Evolutionary conservation across 2,797 vertebrate genomes (phyloP).

Genomic region (Iguana delicatissima): DNA sequence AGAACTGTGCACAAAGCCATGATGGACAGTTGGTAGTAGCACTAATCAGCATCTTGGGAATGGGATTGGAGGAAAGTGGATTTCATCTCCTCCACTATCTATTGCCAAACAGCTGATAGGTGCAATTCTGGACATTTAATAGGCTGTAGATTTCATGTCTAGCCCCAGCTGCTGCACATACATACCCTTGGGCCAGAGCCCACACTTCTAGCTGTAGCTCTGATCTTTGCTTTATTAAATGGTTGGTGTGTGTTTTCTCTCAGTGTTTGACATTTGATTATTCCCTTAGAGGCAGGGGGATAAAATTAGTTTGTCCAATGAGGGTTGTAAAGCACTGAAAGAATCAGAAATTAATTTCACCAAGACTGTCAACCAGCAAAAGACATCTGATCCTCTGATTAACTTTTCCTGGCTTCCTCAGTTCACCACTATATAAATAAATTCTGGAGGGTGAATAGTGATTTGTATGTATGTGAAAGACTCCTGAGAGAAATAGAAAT

Average conservation of each 20-base stretch:
- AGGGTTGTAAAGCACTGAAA: neutral
- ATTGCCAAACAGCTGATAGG: neutral
- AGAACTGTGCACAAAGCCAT: neutral
- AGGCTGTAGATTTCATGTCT: neutral
- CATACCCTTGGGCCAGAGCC: neutral
- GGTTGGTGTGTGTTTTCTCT: slow-evolving; percentile 1
- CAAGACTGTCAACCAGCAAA: slow-evolving; percentile 15
- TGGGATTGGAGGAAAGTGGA: neutral
- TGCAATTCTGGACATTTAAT: neutral
- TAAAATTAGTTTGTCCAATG: slow-evolving; percentile 28
- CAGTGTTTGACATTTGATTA: slow-evolving; percentile 14
- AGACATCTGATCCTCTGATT: slow-evolving; percentile 44
- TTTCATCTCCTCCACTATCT: neutral
- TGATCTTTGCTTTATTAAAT: neutral
- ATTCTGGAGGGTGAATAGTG: slow-evolving; percentile 22
- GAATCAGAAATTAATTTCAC: slow-evolving; percentile 48
- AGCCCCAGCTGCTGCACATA: neutral
- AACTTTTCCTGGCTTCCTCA: slow-evolving; percentile 1
- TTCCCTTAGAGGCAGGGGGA: slow-evolving; percentile 1
- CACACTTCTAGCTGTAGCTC: neutral
- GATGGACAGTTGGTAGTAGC: neutral
- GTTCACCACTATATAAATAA: slow-evolving; percentile 21
- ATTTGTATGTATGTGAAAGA: neutral
- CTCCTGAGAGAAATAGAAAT: neutral
- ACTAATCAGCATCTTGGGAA: neutral